Base-by-base conservation (phyloP, 2,888 invertebrate species). In the Synergus itoensis region DNA sequence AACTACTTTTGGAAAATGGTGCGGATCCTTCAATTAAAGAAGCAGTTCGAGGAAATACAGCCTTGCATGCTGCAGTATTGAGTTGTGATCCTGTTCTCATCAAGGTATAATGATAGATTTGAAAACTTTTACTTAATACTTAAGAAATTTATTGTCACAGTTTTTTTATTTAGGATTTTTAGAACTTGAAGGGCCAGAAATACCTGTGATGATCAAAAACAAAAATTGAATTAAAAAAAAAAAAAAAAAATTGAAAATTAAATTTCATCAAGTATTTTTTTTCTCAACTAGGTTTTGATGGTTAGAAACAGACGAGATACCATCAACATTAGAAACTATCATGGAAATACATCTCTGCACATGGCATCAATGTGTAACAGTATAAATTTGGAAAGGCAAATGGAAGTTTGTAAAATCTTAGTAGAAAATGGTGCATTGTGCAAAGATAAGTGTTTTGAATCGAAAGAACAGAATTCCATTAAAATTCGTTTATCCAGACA, bases 301-400 rank as follows among this genome's bases (percentile, higher is more conserved):
- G 57, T 43, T 8, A 80, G 81, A 40, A 77, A 80, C 14, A 85
- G 84, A 60, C 43, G 76, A 4, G 84, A 85, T 9, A 82, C 83
- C 14, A 86, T 88, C 4, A 88, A 90, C 77, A 80, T 86, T 1
- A 77, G 78, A 18, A 90, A 91, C 75, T 85, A 87, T 73, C 84
- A 81, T 57, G 85, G 84, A 40, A 87, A 90, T 73, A 90, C 91
- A 16, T 85, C 91, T 48, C 53, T 91, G 9, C 90, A 91, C 81
- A 75, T 88, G 79, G 88, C 87, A n/a, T 87, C 86, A 0, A 79
- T 83, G 1, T 84, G 88, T 12, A 84, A 82, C 4, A 76, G 75
- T n/a, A 75, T 86, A 3, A 69, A 80, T 1, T 76, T 87, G 62
- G 86, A 87, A 9, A 86, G 81, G 36, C 91, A 90, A 73, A 81